Conservation (phyloP, 2,888 invertebrate species). For the Eremobia ochroleuca region DNA sequence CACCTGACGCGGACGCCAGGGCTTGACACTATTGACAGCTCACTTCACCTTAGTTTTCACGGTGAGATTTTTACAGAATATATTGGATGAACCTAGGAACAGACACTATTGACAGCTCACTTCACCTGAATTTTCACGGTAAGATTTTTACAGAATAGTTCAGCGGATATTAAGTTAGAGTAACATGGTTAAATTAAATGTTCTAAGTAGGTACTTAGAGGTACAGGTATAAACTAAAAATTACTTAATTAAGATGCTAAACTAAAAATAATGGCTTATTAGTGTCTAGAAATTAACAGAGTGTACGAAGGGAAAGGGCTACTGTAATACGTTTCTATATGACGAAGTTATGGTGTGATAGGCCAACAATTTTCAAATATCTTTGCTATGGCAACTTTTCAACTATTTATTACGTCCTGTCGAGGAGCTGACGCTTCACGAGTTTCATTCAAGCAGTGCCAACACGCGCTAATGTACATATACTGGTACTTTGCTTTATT, state of each 20-base stretch:
- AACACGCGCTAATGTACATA: slow-evolving; percentile 32
- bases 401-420: slow-evolving; percentile 34
- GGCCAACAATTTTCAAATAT: slow-evolving; percentile 6
- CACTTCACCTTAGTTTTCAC: neutral
- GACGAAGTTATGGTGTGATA: slow-evolving; percentile 4
- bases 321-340: neutral
- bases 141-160: neutral
- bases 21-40: neutral
- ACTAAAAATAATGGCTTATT: slow-evolving; percentile 14
- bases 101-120: neutral
- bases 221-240: neutral
- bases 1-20: too few relatives aligned
- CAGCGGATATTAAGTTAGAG: neutral
- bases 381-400: slow-evolving; percentile 42
- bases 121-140: neutral
- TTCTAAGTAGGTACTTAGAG: neutral
- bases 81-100: too few relatives aligned
- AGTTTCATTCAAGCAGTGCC: slow-evolving; percentile 53
- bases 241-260: neutral
- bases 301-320: slow-evolving; percentile 25
- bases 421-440: neutral
- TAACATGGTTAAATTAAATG: too few relatives aligned
- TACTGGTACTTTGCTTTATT: slow-evolving; percentile 34
- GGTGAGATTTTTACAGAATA: neutral
- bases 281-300: slow-evolving; percentile 41